A percentile compares a stretch with the other conserved stretches of the same genome.
Conservation (phyloP, 2,888 invertebrate genomes). For the Protonemura montana region DNA sequence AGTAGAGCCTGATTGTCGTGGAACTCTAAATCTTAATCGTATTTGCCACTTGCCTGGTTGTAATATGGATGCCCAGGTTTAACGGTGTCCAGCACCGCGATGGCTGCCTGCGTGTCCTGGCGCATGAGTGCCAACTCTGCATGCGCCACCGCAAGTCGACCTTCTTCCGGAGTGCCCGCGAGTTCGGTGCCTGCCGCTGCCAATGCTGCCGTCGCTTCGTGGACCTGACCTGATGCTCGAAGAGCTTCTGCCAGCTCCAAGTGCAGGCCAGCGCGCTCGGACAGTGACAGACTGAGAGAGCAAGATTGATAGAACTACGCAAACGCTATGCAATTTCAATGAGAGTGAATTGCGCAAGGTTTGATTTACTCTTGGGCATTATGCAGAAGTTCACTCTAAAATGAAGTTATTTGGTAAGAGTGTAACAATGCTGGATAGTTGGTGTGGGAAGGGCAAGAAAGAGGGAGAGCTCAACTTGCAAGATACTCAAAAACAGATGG, state of each 20-base stretch:
- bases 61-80: constrained; percentile 83
- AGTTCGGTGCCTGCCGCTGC: constrained; percentile 68
- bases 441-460: too few relatives aligned
- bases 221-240: constrained; percentile 70
- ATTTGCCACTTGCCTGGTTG: not conserved
- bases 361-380: too few relatives aligned
- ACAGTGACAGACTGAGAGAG: not conserved
- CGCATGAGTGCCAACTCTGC: constrained; percentile 83
- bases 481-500: too few relatives aligned
- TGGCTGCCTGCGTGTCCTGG: constrained; percentile 82
- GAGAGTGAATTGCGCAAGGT: too few relatives aligned
- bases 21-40: not conserved
- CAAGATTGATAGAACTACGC: too few relatives aligned
- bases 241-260: constrained; percentile 81
- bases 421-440: too few relatives aligned
- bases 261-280: constrained; percentile 64
- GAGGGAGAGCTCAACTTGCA: too few relatives aligned
- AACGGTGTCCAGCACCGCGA: constrained; percentile 80
- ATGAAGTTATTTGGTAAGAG: too few relatives aligned
- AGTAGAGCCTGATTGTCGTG: not conserved
- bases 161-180: constrained; percentile 83
- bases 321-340: too few relatives aligned
- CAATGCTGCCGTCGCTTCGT: constrained; percentile 83
- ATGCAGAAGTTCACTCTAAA: too few relatives aligned
- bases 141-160: constrained; percentile 81